Base-by-base conservation (phyloP, 2,113 vertebrate genomes). In the Todiramphus saurophagus region DNA sequence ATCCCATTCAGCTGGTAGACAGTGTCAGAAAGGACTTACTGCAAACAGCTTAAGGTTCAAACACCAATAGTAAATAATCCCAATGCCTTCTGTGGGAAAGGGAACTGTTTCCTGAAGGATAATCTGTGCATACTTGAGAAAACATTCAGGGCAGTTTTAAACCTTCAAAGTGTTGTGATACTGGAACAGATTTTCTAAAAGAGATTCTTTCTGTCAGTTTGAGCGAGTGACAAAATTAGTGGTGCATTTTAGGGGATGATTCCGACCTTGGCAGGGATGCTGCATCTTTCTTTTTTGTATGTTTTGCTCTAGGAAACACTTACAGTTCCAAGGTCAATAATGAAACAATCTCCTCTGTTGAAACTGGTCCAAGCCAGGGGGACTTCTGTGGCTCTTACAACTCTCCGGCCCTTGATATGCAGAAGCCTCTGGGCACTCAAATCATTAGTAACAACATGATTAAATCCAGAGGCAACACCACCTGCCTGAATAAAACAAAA, bases 271-370 rank as follows among this genome's bases (percentile, higher is more conserved):
- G 33, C 51, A 90, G 8, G 15, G 33, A 75, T n/a, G 16, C 13
- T 33, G 23, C 4, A 48, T 21, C 18, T 41, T 80, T 55, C 21
- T 70, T 94, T 84, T 77, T 43, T 41, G 19, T 25, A 13, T 14
- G 16, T 74, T 84, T 53, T 91, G 39, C 67, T 67, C 46, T 86
- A 76, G 12, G 68, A 76, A 83, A 90, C n/a, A 98, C 98, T 98
- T 98, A 99, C 99, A 7, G 81, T 85, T 87, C 99, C 99, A 0
- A 99, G 98, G 94, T 99, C 99, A n/a, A 99, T 66, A 93, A 99
- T 99, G 98, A 99, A 99, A 95, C 99, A 99, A 85, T 99, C 99
- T 3, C 99, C 99, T 60, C 96, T 98, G 97, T 99, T 99, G 97
- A 99, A 99, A 94, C 98, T 99, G 89, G 95, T 66, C 99, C 99